These are phyloP conservation scores for Tethya wilhelma DNA, from an alignment of 37 sponge, comb jelly and placozoan species.

Conservation along the genomic window DNA sequence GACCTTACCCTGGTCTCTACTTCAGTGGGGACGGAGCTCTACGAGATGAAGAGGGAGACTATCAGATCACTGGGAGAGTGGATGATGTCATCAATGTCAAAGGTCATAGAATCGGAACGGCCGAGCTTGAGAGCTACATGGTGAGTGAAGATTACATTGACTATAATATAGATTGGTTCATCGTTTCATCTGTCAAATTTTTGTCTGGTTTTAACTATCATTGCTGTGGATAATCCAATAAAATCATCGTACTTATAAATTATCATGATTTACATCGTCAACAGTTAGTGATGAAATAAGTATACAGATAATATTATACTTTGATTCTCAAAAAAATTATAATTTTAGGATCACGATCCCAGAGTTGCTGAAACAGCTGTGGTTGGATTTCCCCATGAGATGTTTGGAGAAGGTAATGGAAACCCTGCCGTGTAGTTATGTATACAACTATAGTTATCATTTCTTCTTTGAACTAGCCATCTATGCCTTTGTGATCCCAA, in stretches of 20 bases:
- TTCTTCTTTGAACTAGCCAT: conserved; percentile 13
- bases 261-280: too few relatives aligned
- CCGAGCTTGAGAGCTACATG: conserved; percentile 95
- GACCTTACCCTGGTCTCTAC: conserved; percentile 86
- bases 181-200: too few relatives aligned
- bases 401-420: conserved; percentile 86
- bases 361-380: conserved; percentile 93
- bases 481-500: conserved; percentile 86
- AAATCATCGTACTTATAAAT: not conserved
- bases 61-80: conserved; percentile 92
- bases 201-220: too few relatives aligned
- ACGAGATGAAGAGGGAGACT: conserved; percentile 90
- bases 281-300: too few relatives aligned
- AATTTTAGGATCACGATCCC: conserved; percentile 50
- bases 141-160: too few relatives aligned
- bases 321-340: too few relatives aligned
- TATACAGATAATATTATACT: too few relatives aligned
- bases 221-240: not conserved
- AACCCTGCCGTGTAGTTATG: not conserved
- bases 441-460: not conserved
- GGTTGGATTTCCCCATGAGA: conserved; percentile 86
- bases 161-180: too few relatives aligned
- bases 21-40: conserved; percentile 91
- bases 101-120: conserved; percentile 95
- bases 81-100: conserved; percentile 98